These are phyloP conservation scores for Philypnodon macrostomus DNA, from an alignment of 2,797 vertebrate genomes.

Conservation along the genomic window DNA sequence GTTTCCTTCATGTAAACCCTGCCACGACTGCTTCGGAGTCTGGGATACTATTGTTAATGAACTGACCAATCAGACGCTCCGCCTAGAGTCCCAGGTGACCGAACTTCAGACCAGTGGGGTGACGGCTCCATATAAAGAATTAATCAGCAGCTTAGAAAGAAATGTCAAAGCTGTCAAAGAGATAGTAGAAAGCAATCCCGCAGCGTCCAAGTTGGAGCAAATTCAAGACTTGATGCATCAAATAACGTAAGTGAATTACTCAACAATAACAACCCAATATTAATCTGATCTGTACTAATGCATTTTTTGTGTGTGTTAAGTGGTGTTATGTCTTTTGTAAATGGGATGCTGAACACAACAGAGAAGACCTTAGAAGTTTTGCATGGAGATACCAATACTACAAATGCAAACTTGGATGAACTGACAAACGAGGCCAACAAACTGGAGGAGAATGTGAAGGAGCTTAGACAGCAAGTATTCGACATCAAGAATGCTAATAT, in stretches of 20 bases:
- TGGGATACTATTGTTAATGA: slow-evolving; percentile 86
- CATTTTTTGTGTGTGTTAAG: slow-evolving; percentile 61
- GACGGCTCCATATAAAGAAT: slow-evolving; percentile 85
- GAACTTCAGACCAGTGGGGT: slow-evolving; percentile 83
- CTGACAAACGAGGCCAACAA: slow-evolving; percentile 78
- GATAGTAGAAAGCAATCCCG: slow-evolving; percentile 84
- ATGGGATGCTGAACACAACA: slow-evolving; percentile 77
- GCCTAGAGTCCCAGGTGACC: slow-evolving; percentile 81
- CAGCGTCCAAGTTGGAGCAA: slow-evolving; percentile 80
- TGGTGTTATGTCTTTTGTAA: slow-evolving; percentile 82
- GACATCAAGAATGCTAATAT: slow-evolving; percentile 91
- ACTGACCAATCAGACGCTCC: slow-evolving; percentile 84
- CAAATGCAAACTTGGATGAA: slow-evolving; percentile 55
- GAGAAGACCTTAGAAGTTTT: slow-evolving; percentile 72
- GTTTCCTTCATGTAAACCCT: slow-evolving; percentile 86
- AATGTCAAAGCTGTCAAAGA: slow-evolving; percentile 80
- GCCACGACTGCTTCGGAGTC: slow-evolving; percentile 87
- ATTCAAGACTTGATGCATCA: slow-evolving; percentile 82
- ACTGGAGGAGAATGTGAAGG: slow-evolving; percentile 74
- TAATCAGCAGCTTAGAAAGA: slow-evolving; percentile 79
- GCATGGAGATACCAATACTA: slow-evolving; percentile 69
- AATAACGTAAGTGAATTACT: slow-evolving; percentile 79
- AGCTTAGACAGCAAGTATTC: slow-evolving; percentile 82
- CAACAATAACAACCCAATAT: accelerated
- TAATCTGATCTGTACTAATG: neutral